Conservation (phyloP, 2,797 vertebrate genomes). For the Chrosomus eos region DNA sequence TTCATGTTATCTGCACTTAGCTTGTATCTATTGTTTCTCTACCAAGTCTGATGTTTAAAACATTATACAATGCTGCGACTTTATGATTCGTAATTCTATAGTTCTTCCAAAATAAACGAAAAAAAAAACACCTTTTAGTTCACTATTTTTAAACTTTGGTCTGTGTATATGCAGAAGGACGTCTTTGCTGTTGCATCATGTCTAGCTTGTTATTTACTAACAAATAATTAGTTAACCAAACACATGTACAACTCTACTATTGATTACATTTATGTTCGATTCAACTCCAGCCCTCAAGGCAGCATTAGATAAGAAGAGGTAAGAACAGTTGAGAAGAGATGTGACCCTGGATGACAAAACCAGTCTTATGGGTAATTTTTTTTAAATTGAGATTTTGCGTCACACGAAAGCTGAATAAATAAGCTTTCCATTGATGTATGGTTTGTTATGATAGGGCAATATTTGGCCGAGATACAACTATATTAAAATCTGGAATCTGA, state of each 20-base stretch:
- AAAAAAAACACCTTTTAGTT: too few species aligned
- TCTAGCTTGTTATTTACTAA: not conserved
- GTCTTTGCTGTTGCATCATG: not conserved
- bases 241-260: not conserved
- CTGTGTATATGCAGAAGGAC: too few species aligned
- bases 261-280: not conserved
- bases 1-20: constrained; percentile 59
- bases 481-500: too few species aligned
- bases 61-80: not conserved
- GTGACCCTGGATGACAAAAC: too few species aligned
- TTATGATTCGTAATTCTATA: not conserved
- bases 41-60: constrained; percentile 1
- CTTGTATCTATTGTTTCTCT: not conserved
- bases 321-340: not conserved
- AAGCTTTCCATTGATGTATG: too few species aligned
- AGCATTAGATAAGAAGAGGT: not conserved
- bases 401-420: too few species aligned
- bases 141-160: too few species aligned
- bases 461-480: too few species aligned
- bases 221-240: not conserved
- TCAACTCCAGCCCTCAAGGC: not conserved
- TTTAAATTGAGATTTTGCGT: too few species aligned
- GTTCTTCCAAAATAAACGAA: not conserved
- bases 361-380: too few species aligned
- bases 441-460: too few species aligned